A percentile compares a stretch with the other conserved stretches of the same genome.
These are phyloP conservation scores for Ecdyonurus torrentis DNA, from an alignment of 2,888 invertebrate genomes.

Conservation along the genomic window DNA sequence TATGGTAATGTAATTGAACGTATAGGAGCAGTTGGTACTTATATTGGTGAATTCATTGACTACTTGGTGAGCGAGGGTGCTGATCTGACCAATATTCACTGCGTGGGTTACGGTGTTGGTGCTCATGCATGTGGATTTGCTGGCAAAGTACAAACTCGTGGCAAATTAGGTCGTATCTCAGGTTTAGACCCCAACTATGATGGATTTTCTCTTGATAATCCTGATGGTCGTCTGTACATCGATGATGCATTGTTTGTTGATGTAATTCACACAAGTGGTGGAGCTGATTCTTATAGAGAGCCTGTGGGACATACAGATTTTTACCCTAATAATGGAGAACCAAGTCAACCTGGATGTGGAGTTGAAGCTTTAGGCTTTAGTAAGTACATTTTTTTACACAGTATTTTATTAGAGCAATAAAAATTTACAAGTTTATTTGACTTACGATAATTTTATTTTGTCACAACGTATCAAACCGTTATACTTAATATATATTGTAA, in stretches of 20 bases:
- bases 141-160: conserved; percentile 2
- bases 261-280: conserved; percentile 21
- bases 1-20: conserved; percentile 1
- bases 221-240: conserved; percentile 15
- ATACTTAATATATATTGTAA: no score
- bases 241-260: conserved; percentile 21
- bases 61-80: conserved; percentile 4
- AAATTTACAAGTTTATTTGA: no score
- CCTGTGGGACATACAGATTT: conserved; percentile 21
- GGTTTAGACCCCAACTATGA: conserved; percentile 11
- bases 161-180: background rate
- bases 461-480: no score
- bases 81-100: background rate
- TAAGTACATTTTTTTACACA: no score
- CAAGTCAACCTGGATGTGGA: conserved; percentile 15
- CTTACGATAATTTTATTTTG: no score
- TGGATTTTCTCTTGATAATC: background rate
- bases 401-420: no score
- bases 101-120: conserved; percentile 9
- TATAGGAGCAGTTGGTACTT: background rate
- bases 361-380: no score
- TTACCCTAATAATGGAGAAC: conserved; percentile 21
- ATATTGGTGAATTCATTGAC: conserved; percentile 3
- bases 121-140: conserved; percentile 9
- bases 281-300: conserved; percentile 17